Evolutionary conservation across 2,888 invertebrate genomes (phyloP).

Genomic region (Drosophila rellima): DNA sequence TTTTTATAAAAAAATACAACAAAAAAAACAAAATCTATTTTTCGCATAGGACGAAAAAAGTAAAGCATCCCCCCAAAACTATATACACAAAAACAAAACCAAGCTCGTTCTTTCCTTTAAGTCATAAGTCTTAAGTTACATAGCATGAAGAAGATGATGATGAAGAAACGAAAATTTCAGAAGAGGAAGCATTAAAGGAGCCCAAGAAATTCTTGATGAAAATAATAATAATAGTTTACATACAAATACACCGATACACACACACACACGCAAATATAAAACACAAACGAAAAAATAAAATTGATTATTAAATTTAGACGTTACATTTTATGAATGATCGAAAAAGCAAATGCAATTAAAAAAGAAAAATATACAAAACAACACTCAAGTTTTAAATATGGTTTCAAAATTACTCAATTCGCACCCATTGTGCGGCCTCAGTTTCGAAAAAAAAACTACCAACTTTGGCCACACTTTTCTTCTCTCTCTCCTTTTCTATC

Average conservation of each 20-base stretch:
- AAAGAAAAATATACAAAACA: slow-evolving; percentile 51
- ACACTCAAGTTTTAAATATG: slow-evolving; percentile 62
- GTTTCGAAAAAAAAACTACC: background rate
- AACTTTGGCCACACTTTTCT: slow-evolving; percentile 17
- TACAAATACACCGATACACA: slow-evolving; percentile 23
- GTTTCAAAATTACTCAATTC: slow-evolving; percentile 54
- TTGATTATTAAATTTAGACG: slow-evolving; percentile 80
- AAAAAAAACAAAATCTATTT: slow-evolving; percentile 68
- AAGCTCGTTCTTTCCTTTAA: slow-evolving; percentile 72
- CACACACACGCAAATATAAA: slow-evolving; percentile 24
- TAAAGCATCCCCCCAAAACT: slow-evolving; percentile 70
- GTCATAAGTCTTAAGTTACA: slow-evolving; percentile 79
- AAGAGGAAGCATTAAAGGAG: slow-evolving; percentile 34
- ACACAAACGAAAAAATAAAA: slow-evolving; percentile 44
- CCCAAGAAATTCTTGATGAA: slow-evolving; percentile 53
- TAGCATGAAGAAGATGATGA: slow-evolving; percentile 31
- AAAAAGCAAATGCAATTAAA: slow-evolving; percentile 77
- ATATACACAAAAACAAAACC: slow-evolving; percentile 60
- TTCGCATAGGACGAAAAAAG: slow-evolving; percentile 47
- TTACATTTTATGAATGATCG: slow-evolving; percentile 81
- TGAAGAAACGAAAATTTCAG: slow-evolving; percentile 20
- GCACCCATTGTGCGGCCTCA: slow-evolving; percentile 29
- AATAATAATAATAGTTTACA: slow-evolving; percentile 51
- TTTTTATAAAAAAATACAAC: slow-evolving; percentile 83
- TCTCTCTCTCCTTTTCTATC: slow-evolving; percentile 17